Conservation (phyloP, 2,797 vertebrate genomes). For the Tokudaia tokunoshimensis region DNA sequence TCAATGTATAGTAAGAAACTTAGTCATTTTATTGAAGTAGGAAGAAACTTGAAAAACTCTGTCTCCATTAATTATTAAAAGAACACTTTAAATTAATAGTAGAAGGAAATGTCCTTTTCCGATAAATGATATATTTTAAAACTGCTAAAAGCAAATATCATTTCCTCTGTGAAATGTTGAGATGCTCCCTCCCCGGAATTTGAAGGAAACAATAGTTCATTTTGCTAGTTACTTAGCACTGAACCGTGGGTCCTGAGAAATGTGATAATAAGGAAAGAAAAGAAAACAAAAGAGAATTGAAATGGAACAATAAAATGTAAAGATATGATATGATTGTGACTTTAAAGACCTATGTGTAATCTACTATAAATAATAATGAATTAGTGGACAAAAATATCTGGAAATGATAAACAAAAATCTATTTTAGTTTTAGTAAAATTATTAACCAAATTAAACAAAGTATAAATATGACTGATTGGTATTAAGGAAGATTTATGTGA, state of each 20-base stretch:
- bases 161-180: background rate
- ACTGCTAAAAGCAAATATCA: slow-evolving; percentile 45
- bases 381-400: background rate
- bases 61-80: background rate
- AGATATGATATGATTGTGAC: background rate
- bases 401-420: background rate
- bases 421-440: background rate
- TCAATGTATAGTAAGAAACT: background rate
- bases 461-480: background rate
- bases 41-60: slow-evolving; percentile 3
- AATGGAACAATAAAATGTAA: slow-evolving; percentile 18
- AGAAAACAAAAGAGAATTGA: background rate
- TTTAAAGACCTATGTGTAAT: background rate
- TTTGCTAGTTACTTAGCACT: background rate
- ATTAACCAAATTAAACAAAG: slow-evolving; percentile 7
- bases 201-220: background rate
- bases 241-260: background rate
- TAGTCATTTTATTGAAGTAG: background rate
- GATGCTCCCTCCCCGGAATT: background rate
- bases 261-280: background rate
- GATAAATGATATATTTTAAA: slow-evolving; percentile 14
- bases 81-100: slow-evolving; percentile 2
- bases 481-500: slow-evolving; percentile 19
- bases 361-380: slow-evolving; percentile 23
- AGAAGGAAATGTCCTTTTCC: background rate